Percentiles rank a stretch among this genome's conserved stretches.
phyloP scores from a whole-genome alignment of 2,113 vertebrate species.

The Embiotoca jacksoni region DNA sequence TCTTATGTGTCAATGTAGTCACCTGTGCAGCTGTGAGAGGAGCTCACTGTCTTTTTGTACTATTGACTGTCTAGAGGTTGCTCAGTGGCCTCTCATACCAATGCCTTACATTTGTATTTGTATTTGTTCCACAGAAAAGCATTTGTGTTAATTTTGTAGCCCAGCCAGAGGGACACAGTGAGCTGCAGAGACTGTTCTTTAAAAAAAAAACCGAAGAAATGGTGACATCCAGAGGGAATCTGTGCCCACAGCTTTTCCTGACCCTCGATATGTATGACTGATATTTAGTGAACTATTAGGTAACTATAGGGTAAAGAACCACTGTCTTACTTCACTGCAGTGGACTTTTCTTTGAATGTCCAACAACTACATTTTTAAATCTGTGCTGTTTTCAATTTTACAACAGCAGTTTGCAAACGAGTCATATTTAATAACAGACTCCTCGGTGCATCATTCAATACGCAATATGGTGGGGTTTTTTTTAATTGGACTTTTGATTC shows the following conservation, averaged over 20 bases:
- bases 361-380: constrained; percentile 36
- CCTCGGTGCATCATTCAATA: constrained; percentile 12
- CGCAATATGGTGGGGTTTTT: background rate
- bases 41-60: constrained; percentile 30
- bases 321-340: constrained; percentile 58
- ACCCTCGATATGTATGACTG: background rate
- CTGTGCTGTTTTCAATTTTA: constrained; percentile 41
- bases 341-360: constrained; percentile 44
- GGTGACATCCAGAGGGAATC: background rate
- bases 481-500: constrained; percentile 27
- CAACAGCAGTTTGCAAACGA: constrained; percentile 15
- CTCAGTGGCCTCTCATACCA: constrained; percentile 61
- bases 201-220: constrained; percentile 9
- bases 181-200: constrained; percentile 12
- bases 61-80: constrained; percentile 45
- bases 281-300: constrained; percentile 3
- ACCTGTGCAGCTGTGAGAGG: constrained; percentile 54
- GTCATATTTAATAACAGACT: constrained; percentile 28
- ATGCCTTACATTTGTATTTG: constrained; percentile 82
- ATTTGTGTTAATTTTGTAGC: constrained; percentile 42
- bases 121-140: constrained; percentile 55
- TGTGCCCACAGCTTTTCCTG: constrained; percentile 4
- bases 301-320: constrained; percentile 62
- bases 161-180: constrained; percentile 3
- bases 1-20: constrained; percentile 28